phyloP scores from a whole-genome alignment of 1,140 invertebrate genomes.

The Drosophila nebulosa region DNA sequence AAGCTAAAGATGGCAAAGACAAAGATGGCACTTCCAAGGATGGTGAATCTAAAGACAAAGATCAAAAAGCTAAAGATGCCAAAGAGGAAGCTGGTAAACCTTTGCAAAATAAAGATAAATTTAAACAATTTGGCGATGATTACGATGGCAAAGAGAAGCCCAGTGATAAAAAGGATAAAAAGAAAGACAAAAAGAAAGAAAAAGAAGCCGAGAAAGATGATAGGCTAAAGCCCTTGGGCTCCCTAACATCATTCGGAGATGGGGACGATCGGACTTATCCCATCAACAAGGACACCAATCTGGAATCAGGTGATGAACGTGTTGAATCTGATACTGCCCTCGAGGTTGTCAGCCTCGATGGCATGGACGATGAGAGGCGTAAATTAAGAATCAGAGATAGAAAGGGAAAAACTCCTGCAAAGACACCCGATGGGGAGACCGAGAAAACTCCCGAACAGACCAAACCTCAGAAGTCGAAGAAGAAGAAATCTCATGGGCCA shows the following conservation, averaged over 20 bases:
- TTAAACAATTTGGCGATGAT: background rate
- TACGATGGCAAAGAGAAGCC: background rate
- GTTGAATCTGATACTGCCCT: background rate
- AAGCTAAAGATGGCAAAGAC: background rate
- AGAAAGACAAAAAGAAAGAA: background rate
- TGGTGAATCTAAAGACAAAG: no score
- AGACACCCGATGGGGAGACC: background rate
- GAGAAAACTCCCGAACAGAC: background rate
- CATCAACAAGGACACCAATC: background rate
- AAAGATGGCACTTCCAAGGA: background rate
- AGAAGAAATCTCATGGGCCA: background rate
- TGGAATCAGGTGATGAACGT: background rate
- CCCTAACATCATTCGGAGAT: background rate
- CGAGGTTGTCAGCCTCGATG: background rate
- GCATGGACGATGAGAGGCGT: background rate
- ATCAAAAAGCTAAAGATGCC: background rate
- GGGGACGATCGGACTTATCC: background rate
- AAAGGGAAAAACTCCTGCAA: background rate
- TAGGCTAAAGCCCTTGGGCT: background rate
- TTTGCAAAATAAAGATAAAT: background rate
- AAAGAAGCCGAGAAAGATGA: background rate
- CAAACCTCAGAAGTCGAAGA: background rate
- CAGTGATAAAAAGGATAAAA: background rate
- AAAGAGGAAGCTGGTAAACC: background rate
- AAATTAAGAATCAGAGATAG: background rate